These are phyloP conservation scores for Junonia oenone DNA, from an alignment of 2,888 invertebrate species.

Conservation along the genomic window DNA sequence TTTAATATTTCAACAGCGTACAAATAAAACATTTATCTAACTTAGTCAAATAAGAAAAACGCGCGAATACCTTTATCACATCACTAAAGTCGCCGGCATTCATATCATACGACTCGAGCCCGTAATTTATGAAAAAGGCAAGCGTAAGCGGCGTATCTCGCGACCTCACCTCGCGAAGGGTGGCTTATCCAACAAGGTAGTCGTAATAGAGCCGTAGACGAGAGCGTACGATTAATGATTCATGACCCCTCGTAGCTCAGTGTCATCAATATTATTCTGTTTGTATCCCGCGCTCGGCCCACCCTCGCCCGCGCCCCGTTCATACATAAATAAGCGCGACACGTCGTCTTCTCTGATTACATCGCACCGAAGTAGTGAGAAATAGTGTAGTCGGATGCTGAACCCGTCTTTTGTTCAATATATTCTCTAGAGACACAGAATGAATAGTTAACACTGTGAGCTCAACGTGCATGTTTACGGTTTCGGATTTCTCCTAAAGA, in stretches of 20 bases:
- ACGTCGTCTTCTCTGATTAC: conserved; percentile 81
- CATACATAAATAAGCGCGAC: conserved; percentile 80
- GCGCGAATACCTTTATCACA: conserved; percentile 1
- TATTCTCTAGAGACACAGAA: conserved; percentile 67
- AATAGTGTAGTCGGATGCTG: conserved; percentile 77
- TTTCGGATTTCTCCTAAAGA: conserved; percentile 77
- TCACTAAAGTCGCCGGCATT: conserved; percentile 2
- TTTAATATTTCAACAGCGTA: no score
- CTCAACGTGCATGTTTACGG: conserved; percentile 73
- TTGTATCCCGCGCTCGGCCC: conserved; percentile 75
- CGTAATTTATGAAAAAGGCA: conserved; percentile 43
- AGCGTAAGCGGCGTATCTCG: conserved; percentile 38
- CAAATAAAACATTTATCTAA: not conserved
- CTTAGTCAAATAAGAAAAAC: not conserved
- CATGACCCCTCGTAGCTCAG: conserved; percentile 78
- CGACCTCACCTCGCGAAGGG: conserved; percentile 60
- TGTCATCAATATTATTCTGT: conserved; percentile 81
- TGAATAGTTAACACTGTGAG: conserved; percentile 74
- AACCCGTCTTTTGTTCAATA: conserved; percentile 75
- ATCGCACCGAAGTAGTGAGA: conserved; percentile 79
- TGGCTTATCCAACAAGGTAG: conserved; percentile 71
- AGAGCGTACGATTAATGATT: conserved; percentile 78
- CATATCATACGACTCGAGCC: conserved; percentile 21
- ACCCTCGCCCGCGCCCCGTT: conserved; percentile 75
- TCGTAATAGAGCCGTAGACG: conserved; percentile 77